Evolutionary conservation across 2,888 invertebrate genomes (phyloP).

Genomic region (Gandaritis pyraliata): DNA sequence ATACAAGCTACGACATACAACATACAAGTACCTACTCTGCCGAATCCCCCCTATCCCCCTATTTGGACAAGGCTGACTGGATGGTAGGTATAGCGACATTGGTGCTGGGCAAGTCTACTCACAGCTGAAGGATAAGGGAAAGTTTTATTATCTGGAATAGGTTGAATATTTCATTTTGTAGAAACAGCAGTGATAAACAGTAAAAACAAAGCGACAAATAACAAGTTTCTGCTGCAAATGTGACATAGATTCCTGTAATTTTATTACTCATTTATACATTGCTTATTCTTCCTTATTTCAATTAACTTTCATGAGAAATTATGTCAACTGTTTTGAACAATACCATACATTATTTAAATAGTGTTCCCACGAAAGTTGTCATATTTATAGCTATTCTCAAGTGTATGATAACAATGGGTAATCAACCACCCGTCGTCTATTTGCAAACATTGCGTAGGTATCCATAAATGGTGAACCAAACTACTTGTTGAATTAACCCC

Average conservation of each 20-base stretch:
- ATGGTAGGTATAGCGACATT: too few relatives aligned
- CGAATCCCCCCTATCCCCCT: too few relatives aligned
- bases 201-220: too few relatives aligned
- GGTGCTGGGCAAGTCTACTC: too few relatives aligned
- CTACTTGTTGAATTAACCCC: conserved; percentile 47
- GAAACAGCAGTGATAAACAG: not conserved
- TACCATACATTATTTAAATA: conserved; percentile 12
- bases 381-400: conserved; percentile 31
- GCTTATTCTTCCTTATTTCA: conserved; percentile 23
- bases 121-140: too few relatives aligned
- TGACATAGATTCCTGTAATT: conserved; percentile 1
- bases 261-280: conserved; percentile 12
- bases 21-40: too few relatives aligned
- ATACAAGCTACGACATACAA: too few relatives aligned
- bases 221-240: too few relatives aligned
- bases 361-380: conserved; percentile 41
- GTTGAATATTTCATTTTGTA: too few relatives aligned
- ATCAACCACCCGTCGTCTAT: conserved; percentile 74
- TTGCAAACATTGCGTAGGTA: conserved; percentile 65
- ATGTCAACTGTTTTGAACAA: conserved; percentile 8
- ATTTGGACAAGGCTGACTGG: too few relatives aligned
- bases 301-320: conserved; percentile 13
- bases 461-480: conserved; percentile 43
- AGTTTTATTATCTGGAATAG: too few relatives aligned
- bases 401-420: conserved; percentile 62